Evolutionary conservation across 1,140 invertebrate species (phyloP), one percentile per base, ranked within the genome.

Genomic region (Trissolcus basalis): DNA sequence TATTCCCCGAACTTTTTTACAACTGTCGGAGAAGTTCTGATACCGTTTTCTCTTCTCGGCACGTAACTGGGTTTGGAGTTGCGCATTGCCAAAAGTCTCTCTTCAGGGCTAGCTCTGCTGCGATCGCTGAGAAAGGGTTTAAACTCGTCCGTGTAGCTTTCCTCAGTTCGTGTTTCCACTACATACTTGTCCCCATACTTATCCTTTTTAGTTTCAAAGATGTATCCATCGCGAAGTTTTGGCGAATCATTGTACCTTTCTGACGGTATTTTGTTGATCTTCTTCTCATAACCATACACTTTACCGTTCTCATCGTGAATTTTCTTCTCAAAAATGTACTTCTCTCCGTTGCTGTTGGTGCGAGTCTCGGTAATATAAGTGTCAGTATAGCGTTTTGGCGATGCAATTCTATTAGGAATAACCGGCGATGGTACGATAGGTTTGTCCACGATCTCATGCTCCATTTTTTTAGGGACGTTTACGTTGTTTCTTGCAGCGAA

Each of bases 141-240:
- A n/a, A 82, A 81, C 19, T 84, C 72, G 50, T 82, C 80, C 6
- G 75, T 51, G 27, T 84, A 86, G 14, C 81, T 80, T 13, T 82
- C 78, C 50, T 87, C 85, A 4, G 84, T 85, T 4, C 86, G 81
- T 10, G 90, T 91, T 81, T 90, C 92, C 11, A 86, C 90, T 70
- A 88, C 90, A 63, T 90, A 91, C 79, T 85, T 89, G 82, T 89
- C 90, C 69, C 85, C 89, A 50, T 89, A 84, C 16, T 88, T 87
- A 71, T 90, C 89, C 4, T 85, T 84, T n/a, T 85, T 88, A 0
- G 89, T 90, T 65, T 91, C 90, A 0, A 90, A 77, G 5, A 88
- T 86, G 44, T 90, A 91, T 0, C 88, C 90, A 33, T 91, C 90
- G 12, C 69, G 69, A 0, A 81, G 82, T 15, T 84, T 83, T 0